Base-by-base conservation (phyloP, 1,140 invertebrate genomes). In the Calephelis nemesis region DNA sequence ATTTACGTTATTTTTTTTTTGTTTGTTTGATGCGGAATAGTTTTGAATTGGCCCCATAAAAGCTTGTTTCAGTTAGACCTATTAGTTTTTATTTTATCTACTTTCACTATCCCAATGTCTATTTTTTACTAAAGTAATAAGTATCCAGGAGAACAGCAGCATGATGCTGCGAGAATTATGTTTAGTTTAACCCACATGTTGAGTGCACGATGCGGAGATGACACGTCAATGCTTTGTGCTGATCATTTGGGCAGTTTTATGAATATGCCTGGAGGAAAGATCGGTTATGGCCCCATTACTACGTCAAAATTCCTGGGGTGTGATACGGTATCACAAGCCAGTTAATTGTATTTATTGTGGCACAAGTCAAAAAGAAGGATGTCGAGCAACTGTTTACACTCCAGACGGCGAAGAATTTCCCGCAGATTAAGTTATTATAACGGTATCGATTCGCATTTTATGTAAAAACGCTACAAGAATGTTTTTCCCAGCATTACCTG, bases 381-480 rank as follows among this genome's bases (percentile, higher is more conserved):
- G 75, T 19, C 90, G 94, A 50, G 94, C 94, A 4, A 79, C 93
- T 0, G 93, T 95, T 1, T 93, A 92, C 49, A 94, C 93, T 60
- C 89, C 88, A 70, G 95, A 96, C 76, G 95, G 95, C 0, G 93
- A 95, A 65, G 94, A 94, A 78, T 95, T 94, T 81, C 92, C 93
- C 60, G 94, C 94, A n/a, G 95, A 96, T 83, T 96, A 96, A 79
- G 95, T 97, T 5, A 94, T 97, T 64, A 87, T 95, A 1, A 97
- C 96, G 0, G 92, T 96, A 6, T 95, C 97, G 0, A 90, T 97
- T 8, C 96, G 96, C 1, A 96, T 96, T 30, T 83, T 97, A 40
- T 95, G 95, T 80, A 88, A 93, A 63, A 93, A 94, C 54, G 90
- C 93, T 48, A 88, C 93, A n/a, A 93, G 92, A 65, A 77, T 97